A percentile compares a stretch with the other conserved stretches of the same genome.
phyloP scores from a whole-genome alignment of 1,140 invertebrate genomes.

The Zophobas morio region DNA sequence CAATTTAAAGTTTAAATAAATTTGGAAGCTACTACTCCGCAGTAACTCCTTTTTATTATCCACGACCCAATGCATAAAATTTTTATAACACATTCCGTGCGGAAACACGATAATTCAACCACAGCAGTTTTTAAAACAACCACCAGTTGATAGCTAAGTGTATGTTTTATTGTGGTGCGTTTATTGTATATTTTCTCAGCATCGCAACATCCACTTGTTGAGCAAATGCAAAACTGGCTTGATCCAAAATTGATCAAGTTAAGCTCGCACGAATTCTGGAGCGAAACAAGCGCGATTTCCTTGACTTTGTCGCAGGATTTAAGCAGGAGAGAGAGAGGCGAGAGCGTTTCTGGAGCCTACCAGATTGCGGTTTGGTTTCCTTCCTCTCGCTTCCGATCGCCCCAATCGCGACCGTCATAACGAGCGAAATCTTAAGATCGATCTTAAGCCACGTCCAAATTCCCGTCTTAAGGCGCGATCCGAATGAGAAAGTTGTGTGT shows the following conservation, averaged over 20 bases:
- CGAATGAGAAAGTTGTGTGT: not conserved
- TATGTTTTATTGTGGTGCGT: constrained; percentile 42
- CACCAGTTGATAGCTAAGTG: constrained; percentile 43
- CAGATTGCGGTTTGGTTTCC: not conserved
- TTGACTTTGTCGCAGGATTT: constrained; percentile 36
- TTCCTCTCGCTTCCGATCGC: not conserved
- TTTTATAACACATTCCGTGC: not conserved
- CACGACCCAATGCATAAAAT: constrained; percentile 4
- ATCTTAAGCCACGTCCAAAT: constrained; percentile 6
- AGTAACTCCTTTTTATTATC: constrained; percentile 20
- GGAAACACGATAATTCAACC: not conserved
- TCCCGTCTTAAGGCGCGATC: constrained; percentile 1
- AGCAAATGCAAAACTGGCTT: constrained; percentile 35
- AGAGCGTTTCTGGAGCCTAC: constrained; percentile 5
- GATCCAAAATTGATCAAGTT: constrained; percentile 36
- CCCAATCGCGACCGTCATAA: not conserved
- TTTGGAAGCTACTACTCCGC: not conserved
- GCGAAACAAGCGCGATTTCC: constrained; percentile 36
- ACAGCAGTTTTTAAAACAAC: constrained; percentile 34
- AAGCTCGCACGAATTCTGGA: constrained; percentile 25
- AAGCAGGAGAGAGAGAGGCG: constrained; percentile 1
- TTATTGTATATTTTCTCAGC: constrained; percentile 36
- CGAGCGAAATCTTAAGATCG: not conserved
- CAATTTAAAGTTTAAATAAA: no score
- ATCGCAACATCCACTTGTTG: constrained; percentile 46